phyloP scores from a whole-genome alignment of 2,113 vertebrate species.

The Mesembrinibis cayennensis region DNA sequence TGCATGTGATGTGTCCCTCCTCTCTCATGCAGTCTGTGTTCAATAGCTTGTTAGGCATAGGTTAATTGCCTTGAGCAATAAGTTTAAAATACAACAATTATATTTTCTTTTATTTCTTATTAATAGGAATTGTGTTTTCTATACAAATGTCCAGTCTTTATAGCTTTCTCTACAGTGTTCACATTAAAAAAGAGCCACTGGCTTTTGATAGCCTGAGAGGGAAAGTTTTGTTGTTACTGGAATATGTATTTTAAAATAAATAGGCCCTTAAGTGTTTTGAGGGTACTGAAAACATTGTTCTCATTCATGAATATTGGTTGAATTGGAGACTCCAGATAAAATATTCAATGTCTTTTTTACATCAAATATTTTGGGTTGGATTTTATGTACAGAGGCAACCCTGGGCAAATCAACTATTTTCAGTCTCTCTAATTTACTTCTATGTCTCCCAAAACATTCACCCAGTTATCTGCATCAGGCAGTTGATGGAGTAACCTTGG shows the following conservation, averaged over 20 bases:
- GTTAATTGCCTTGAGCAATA: background rate
- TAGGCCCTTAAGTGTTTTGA: background rate
- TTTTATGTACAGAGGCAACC: background rate
- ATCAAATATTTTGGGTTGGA: background rate
- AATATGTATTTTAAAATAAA: background rate
- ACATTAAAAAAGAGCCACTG: background rate
- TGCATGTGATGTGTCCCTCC: background rate
- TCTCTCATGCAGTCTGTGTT: background rate
- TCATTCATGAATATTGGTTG: background rate
- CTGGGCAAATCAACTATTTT: background rate
- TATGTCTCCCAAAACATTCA: background rate
- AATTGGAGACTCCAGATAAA: background rate
- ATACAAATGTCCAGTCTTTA: background rate
- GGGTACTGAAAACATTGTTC: background rate
- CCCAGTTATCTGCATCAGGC: background rate
- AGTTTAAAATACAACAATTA: background rate
- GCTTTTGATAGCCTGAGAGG: background rate
- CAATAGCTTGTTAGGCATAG: background rate
- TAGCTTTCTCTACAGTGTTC: background rate
- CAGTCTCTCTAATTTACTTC: background rate
- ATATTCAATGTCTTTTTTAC: background rate
- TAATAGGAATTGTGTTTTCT: background rate
- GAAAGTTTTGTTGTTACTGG: background rate
- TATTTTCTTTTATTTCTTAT: background rate
- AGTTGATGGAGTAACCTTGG: background rate